Evolutionary conservation across 2,888 invertebrate species (phyloP), one percentile per base, ranked within the genome.

Genomic region (Gortyna flavago): DNA sequence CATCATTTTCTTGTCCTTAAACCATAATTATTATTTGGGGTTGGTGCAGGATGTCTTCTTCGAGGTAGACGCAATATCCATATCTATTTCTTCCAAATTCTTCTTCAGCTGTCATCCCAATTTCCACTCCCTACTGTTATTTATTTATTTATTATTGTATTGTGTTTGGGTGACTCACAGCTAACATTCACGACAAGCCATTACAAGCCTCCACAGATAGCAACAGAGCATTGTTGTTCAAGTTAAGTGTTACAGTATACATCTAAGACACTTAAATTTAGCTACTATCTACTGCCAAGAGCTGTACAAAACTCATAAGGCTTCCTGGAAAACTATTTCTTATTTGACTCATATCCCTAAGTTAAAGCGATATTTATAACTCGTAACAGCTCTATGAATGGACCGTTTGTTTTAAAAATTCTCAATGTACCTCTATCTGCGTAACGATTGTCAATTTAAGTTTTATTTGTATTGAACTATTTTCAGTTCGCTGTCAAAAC

Each of bases 331-430:
- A 69, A 51, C 68, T 41, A 18, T 73, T 64, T 48, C 16, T 41
- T 65, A 41, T 72, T 64, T 48, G 16, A 66, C 16, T 59, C 13
- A 62, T 16, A 67, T 69, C n/a, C n/a, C n/a, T n/a, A 66, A n/a
- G 57, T 44, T 64, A 21, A 73, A 64, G 62, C 51, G 13, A 41
- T 73, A 73, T 77, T 67, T 82, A n/a, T 74, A 71, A 68, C 41
- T 66, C 11, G 57, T 18, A 38, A 75, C 64, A 54, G n/a, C 35
- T 72, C 72, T 71, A 8, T 73, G 73, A 64, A 71, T 68, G 62
- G 48, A 54, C 2, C 21, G 62, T 78, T 83, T 83, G 79, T 83
- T 78, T 83, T 16, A 74, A 51, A 54, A 74, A 74, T 78, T 78
- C 51, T 57, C 78, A 68, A 54, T 68, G 2, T 57, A 21, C 32